Evolutionary conservation across 2,113 vertebrate species (phyloP).

Genomic region (Anguilla rostrata): DNA sequence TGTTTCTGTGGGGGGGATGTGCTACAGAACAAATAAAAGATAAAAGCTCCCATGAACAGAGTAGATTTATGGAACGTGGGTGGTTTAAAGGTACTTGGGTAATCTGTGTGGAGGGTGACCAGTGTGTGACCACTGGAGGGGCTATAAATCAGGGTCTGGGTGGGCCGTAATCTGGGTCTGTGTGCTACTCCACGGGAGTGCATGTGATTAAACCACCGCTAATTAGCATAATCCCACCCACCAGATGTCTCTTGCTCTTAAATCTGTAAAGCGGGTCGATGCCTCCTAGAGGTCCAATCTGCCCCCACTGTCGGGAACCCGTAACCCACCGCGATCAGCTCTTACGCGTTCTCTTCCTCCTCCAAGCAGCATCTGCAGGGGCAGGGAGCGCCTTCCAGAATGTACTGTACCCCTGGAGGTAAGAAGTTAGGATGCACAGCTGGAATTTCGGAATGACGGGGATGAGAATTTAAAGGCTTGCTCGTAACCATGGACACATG

Average conservation of each 20-base stretch:
- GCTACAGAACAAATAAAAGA: too few species aligned
- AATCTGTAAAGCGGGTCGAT: background rate
- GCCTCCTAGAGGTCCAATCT: background rate
- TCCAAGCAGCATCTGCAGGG: background rate
- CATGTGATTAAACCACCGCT: background rate
- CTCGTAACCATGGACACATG: too few species aligned
- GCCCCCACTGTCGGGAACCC: background rate
- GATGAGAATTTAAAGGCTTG: too few species aligned
- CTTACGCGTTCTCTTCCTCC: background rate
- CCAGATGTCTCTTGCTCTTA: background rate
- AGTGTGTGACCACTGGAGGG: background rate
- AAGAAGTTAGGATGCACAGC: background rate
- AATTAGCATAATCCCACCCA: background rate
- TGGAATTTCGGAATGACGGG: background rate
- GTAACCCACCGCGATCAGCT: background rate
- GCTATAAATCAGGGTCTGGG: background rate
- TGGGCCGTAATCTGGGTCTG: background rate
- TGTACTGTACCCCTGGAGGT: background rate
- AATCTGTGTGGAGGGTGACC: background rate
- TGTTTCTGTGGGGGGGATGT: too few species aligned
- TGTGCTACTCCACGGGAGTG: background rate
- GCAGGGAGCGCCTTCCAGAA: background rate
- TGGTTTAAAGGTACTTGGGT: background rate
- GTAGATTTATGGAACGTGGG: too few species aligned
- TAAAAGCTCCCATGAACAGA: too few species aligned